Conservation (phyloP, 2,888 invertebrate species). For the Mythimna lalbum region DNA sequence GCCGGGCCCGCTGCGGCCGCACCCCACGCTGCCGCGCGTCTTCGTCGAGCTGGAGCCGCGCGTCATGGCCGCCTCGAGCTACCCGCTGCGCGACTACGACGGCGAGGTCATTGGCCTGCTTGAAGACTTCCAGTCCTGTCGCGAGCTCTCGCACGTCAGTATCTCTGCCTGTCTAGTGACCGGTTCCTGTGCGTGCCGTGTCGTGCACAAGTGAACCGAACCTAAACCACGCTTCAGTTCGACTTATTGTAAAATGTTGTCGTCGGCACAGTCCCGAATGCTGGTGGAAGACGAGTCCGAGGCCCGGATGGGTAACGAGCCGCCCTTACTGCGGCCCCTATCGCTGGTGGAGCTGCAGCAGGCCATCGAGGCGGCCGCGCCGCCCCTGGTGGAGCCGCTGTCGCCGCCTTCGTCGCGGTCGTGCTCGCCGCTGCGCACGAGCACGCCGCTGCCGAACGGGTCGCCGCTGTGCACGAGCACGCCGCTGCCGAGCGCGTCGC, state of each 20-base stretch:
- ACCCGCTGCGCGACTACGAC: conserved; percentile 78
- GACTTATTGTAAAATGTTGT: not conserved
- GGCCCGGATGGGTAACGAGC: conserved; percentile 35
- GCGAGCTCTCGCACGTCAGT: conserved; percentile 78
- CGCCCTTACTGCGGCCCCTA: conserved; percentile 67
- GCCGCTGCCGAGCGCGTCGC: conserved; percentile 9
- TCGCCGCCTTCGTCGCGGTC: conserved; percentile 45
- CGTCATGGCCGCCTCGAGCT: conserved; percentile 70
- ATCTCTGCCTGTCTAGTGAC: not conserved
- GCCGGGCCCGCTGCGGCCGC: conserved; percentile 70
- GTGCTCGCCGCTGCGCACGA: conserved; percentile 31
- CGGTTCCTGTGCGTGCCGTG: not conserved
- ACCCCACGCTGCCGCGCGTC: conserved; percentile 84
- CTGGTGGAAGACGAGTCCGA: conserved; percentile 82
- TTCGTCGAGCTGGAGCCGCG: conserved; percentile 86
- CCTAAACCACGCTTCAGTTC: not conserved
- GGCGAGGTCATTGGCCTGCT: conserved; percentile 81
- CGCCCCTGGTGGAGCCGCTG: conserved; percentile 56
- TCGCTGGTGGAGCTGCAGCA: conserved; percentile 82
- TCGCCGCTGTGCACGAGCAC: conserved; percentile 39
- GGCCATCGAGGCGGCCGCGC: conserved; percentile 76
- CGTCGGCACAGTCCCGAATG: conserved; percentile 72
- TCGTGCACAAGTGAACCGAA: no score
- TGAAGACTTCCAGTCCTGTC: conserved; percentile 78
- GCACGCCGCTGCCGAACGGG: conserved; percentile 31